A percentile compares a stretch with the other conserved stretches of the same genome.
Evolutionary conservation across 2,113 vertebrate genomes (phyloP).

Genomic region (Channa argus): DNA sequence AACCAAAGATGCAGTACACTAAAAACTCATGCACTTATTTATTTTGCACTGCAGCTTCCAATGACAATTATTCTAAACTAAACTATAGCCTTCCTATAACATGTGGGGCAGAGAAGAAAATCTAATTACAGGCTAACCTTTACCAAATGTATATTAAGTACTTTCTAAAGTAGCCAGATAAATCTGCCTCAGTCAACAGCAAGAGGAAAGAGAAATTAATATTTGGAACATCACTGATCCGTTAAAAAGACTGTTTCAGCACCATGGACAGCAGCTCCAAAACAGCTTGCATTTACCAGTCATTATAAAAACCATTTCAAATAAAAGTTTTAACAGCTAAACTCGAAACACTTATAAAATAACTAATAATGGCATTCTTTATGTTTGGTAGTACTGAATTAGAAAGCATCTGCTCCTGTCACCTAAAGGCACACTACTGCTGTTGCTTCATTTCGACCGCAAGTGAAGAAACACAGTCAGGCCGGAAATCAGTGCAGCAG

Average conservation of each 20-base stretch:
- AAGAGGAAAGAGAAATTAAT: not conserved
- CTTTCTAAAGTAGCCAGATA: not conserved
- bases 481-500: constrained; percentile 24
- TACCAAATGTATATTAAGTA: not conserved
- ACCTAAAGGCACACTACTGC: constrained; percentile 19
- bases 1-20: not conserved
- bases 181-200: not conserved
- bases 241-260: constrained; percentile 48
- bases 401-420: constrained; percentile 41
- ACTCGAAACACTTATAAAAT: not conserved
- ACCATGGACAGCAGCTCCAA: constrained; percentile 65
- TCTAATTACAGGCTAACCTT: too few species aligned
- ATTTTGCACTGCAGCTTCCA: not conserved
- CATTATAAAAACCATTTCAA: too few species aligned
- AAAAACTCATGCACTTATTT: not conserved
- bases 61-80: constrained; percentile 7
- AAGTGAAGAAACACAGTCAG: constrained; percentile 20
- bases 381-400: constrained; percentile 5
- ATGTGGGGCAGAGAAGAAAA: not conserved
- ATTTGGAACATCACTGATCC: too few species aligned
- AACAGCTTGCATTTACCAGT: not conserved
- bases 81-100: not conserved
- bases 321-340: not conserved
- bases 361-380: not conserved
- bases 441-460: constrained; percentile 35